phyloP scores from a whole-genome alignment of 2,888 invertebrate genomes.

The Micoletzkya japonica region DNA sequence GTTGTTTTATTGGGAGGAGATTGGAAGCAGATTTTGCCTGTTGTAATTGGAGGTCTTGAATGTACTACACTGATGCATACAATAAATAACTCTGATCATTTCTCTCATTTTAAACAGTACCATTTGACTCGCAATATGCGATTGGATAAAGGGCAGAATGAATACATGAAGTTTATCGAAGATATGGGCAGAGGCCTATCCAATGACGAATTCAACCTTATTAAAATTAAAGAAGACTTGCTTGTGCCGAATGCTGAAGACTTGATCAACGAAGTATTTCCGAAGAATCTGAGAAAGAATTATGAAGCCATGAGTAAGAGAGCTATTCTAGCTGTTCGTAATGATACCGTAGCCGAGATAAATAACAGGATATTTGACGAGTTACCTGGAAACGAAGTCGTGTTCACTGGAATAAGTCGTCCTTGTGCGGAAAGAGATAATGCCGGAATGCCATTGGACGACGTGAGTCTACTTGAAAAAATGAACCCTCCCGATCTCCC shows the following conservation, averaged over 20 bases:
- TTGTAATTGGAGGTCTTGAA: not conserved
- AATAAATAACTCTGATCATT: not conserved
- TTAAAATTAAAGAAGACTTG: not conserved
- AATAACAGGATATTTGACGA: not conserved
- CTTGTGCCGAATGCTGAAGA: not conserved
- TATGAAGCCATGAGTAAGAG: not conserved
- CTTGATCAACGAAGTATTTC: not conserved
- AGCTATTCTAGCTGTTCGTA: slow-evolving; percentile 6
- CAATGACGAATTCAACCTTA: not conserved
- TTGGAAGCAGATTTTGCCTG: slow-evolving; percentile 3
- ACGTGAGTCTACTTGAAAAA: slow-evolving; percentile 29
- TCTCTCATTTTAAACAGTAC: not conserved
- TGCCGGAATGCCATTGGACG: not conserved
- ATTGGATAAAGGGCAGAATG: not conserved
- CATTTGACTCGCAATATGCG: not conserved
- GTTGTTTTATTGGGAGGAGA: not conserved
- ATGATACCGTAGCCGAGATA: not conserved
- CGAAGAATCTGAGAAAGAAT: not conserved
- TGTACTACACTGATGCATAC: not conserved
- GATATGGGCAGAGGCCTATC: not conserved
- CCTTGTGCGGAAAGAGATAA: not conserved
- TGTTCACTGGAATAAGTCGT: not conserved
- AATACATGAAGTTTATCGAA: not conserved
- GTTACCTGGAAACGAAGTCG: not conserved
- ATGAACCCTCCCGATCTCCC: slow-evolving; percentile 28